Base-by-base conservation (phyloP, 2,888 invertebrate genomes). In the Balanococcus diminutus region DNA sequence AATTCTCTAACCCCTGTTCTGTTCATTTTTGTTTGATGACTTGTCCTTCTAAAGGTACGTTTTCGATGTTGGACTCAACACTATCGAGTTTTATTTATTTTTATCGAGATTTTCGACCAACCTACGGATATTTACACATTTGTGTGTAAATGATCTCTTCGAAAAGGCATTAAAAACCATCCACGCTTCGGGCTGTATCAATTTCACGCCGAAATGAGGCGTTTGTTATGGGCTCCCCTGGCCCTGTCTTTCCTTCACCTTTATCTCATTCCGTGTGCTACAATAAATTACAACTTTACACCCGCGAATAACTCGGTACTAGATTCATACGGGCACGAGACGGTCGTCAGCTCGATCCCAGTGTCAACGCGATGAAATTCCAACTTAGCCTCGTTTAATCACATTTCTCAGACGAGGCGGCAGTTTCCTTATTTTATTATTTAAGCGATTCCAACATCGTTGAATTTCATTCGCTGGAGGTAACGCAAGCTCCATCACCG, bases 301-400 rank as follows among this genome's bases (percentile, higher is more conserved):
- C 36, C 36, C 19, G 19, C 51, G 51, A 51, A 5, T 42, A 19
- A 9, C 3, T 8, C 36, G 36, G 5, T 8, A 36, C 36, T n/a
- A n/a, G n/a, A n/a, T n/a, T n/a, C n/a, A n/a, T n/a, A n/a, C n/a
- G n/a, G n/a, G n/a, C n/a, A n/a, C n/a, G n/a, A n/a, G n/a, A n/a
- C n/a, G n/a, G n/a, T 51, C 51, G 51, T 19, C 19, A 2, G 14
- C 2, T 2, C 42, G 42, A 11, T 9, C 51, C 19, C 8, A n/a
- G 4, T 19, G 8, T 51, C 51, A 51, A 51, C 51, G 51, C 51
- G 51, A 51, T 19, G 19, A 51, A 56, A 56, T 19, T 56, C 19
- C 56, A 56, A 56, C 22, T 56, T 56, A 9, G 56, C 72, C 72
- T n/a, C 28, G 31, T 72, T 72, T 31, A 72, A 72, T 72, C 72